Evolutionary conservation across 2,113 vertebrate species (phyloP), one percentile per base, ranked within the genome.

Genomic region (Colistium nudipinnis): DNA sequence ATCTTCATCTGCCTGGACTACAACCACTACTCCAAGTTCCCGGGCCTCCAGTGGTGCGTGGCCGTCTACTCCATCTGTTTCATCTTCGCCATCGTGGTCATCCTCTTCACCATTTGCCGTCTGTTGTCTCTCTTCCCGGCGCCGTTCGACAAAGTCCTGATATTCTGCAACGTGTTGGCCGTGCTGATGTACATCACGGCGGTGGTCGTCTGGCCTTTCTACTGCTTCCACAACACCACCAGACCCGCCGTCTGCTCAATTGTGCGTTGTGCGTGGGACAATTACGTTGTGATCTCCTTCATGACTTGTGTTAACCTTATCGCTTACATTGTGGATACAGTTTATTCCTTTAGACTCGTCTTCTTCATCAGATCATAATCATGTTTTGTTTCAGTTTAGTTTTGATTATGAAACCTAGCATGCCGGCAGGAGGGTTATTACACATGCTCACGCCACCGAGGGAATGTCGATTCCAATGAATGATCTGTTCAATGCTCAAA

Each of bases 41-140:
- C 89, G 0, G 93, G 92, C 1, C 80, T 95, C 44, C 90, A 93
- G 76, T 96, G 95, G 95, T 96, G 95, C 0, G 86, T 97, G 31
- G 94, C 94, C 0, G 94, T 96, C 38, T 97, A 96, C 72, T 92
- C 90, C 62, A 81, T 96, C 67, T 97, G 94, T 86, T 96, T 97
- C 85, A 92, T 94, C 61, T 10, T 94, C 51, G 90, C 95, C 2
- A 0, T 95, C 9, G 41, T 96, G 17, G 81, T 96, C 86, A 93
- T 96, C 44, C 31, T 95, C 63, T 79, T 94, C 19, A 96, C 95
- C 62, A 90, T 97, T 0, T 74, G 92, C 52, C 92, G 90, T 14
- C 91, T 94, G 65, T 84, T 95, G 6, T 0, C 83, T 17, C 81
- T 83, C 44, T 72, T 94, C 1, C 92, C 94, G 0, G 76, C 80